Percentiles rank a stretch among this genome's conserved stretches.
phyloP scores from a whole-genome alignment of 2,797 vertebrate species.

The Eupleurogrammus muticus region DNA sequence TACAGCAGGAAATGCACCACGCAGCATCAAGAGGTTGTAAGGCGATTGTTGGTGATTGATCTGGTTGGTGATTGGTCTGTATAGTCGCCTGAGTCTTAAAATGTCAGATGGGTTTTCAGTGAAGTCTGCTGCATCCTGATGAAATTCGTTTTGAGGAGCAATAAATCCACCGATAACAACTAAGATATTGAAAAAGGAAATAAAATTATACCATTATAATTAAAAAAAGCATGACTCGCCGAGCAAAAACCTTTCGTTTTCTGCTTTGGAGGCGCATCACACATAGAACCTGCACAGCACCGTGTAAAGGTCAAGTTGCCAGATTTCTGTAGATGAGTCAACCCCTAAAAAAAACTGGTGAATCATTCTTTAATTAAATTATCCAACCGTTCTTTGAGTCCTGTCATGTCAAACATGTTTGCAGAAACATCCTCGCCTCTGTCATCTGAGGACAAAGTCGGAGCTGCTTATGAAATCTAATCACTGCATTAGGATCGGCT shows the following conservation, averaged over 20 bases:
- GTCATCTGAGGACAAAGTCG: too few species aligned
- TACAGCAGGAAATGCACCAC: too few species aligned
- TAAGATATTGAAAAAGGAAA: neutral
- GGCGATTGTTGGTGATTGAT: neutral
- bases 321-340: neutral
- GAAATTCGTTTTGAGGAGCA: neutral
- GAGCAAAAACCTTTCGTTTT: neutral
- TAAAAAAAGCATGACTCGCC: neutral
- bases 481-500: neutral
- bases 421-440: neutral
- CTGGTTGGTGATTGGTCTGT: neutral
- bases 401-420: neutral
- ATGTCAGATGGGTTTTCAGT: neutral
- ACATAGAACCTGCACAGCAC: too few species aligned
- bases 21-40: too few species aligned
- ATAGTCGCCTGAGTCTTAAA: neutral
- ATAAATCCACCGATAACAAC: neutral
- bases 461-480: conserved; percentile 1
- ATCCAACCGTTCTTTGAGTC: neutral
- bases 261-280: too few species aligned
- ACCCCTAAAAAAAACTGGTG: too few species aligned
- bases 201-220: neutral
- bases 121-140: too few species aligned
- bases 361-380: neutral
- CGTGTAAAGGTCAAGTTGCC: neutral